Evolutionary conservation across 2,113 vertebrate genomes (phyloP).

Genomic region (Lichenostomus cassidix): DNA sequence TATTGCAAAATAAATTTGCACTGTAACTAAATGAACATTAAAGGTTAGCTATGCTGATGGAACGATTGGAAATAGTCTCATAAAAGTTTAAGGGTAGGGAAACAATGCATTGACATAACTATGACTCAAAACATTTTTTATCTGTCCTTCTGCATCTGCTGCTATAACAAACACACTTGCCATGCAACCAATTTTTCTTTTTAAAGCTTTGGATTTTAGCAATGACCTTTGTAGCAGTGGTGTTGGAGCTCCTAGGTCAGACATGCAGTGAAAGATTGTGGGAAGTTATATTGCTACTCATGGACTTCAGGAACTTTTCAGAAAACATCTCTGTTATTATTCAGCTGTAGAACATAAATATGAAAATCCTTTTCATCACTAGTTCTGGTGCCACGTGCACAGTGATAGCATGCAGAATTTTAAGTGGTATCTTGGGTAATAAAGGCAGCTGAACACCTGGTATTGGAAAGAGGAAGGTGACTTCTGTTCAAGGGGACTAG

Average conservation of each 20-base stretch:
- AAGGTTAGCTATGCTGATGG: not conserved
- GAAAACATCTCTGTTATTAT: not conserved
- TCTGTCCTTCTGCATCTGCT: not conserved
- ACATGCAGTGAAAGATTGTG: not conserved
- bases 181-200: not conserved
- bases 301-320: not conserved
- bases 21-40: not conserved
- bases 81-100: constrained; percentile 18
- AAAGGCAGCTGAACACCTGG: not conserved
- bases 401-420: not conserved
- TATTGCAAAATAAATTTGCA: not conserved
- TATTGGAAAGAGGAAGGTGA: not conserved
- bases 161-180: not conserved
- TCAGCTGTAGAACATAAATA: not conserved
- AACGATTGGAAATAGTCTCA: not conserved
- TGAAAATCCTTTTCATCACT: not conserved
- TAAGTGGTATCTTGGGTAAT: not conserved
- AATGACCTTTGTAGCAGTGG: not conserved
- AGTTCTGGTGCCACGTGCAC: not conserved
- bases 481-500: not conserved
- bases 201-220: not conserved
- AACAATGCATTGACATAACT: not conserved
- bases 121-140: not conserved
- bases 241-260: not conserved
- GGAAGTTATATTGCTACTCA: not conserved